A percentile compares a stretch with the other conserved stretches of the same genome.
phyloP scores from a whole-genome alignment of 2,888 invertebrate species.

The Himalopsyche japonica region DNA sequence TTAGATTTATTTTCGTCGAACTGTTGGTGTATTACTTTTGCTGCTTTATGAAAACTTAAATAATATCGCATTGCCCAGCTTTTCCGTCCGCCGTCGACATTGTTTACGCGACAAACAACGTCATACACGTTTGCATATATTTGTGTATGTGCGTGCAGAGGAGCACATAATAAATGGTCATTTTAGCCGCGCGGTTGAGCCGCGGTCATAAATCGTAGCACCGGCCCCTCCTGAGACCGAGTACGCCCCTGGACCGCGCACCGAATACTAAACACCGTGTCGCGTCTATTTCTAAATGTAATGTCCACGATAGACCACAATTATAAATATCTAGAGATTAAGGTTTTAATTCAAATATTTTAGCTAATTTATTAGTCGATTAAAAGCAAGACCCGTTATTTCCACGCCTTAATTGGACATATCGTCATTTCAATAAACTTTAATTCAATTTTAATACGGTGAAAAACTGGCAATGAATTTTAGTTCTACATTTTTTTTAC shows the following conservation, averaged over 20 bases:
- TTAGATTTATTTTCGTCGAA: too few species aligned
- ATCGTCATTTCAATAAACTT: too few species aligned
- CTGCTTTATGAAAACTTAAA: neutral
- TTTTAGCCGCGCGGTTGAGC: conserved; percentile 12
- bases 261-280: conserved; percentile 31
- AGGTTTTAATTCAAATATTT: too few species aligned
- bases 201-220: conserved; percentile 25
- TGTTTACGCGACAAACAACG: neutral
- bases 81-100: neutral
- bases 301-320: neutral
- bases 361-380: too few species aligned
- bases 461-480: too few species aligned
- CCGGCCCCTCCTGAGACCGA: conserved; percentile 9
- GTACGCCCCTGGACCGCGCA: conserved; percentile 9
- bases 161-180: conserved; percentile 28
- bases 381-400: too few species aligned
- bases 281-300: neutral
- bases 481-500: too few species aligned
- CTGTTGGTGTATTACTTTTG: too few species aligned
- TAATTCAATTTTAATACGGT: too few species aligned
- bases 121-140: neutral
- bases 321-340: neutral
- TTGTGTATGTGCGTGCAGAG: neutral
- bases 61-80: neutral
- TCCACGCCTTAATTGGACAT: too few species aligned